Evolutionary conservation across 35 echinoderm and acorn worm genomes (phyloP).

Genomic region (Ophiothrix spiculata): DNA sequence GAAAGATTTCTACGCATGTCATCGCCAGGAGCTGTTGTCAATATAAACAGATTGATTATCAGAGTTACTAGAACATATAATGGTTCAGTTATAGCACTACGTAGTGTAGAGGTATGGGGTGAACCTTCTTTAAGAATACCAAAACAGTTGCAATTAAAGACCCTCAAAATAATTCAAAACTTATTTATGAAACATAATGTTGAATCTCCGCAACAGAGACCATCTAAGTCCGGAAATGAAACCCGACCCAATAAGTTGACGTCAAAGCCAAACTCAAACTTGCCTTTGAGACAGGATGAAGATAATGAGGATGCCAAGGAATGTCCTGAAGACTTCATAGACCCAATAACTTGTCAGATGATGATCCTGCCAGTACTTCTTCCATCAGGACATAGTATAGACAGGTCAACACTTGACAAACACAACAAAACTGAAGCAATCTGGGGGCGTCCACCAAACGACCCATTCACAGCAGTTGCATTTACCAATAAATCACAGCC

Average conservation of each 20-base stretch:
- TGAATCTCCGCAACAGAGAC: neutral
- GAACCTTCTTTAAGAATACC: slow-evolving; percentile 62
- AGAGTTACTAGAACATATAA: slow-evolving; percentile 54
- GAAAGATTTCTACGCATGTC: slow-evolving; percentile 24
- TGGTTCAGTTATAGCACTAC: slow-evolving; percentile 57
- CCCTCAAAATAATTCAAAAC: slow-evolving; percentile 28
- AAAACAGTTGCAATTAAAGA: slow-evolving; percentile 14
- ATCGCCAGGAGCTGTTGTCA: slow-evolving; percentile 19
- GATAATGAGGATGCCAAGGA: neutral
- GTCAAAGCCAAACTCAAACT: neutral
- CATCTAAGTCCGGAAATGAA: neutral
- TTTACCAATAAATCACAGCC: slow-evolving; percentile 68
- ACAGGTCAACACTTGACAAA: slow-evolving; percentile 74
- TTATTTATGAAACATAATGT: neutral
- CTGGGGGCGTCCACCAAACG: slow-evolving; percentile 85
- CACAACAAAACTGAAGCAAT: slow-evolving; percentile 61
- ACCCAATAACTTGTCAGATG: slow-evolving; percentile 80
- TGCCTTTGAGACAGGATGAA: neutral
- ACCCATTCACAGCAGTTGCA: slow-evolving; percentile 84
- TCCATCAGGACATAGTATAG: slow-evolving; percentile 85
- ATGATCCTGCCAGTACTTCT: slow-evolving; percentile 80
- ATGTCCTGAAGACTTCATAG: slow-evolving; percentile 88
- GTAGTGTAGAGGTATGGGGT: slow-evolving; percentile 72
- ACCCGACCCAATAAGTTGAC: neutral
- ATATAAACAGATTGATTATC: slow-evolving; percentile 64